phyloP scores from a whole-genome alignment of 2,888 invertebrate genomes.

The Diarsia dahlii region DNA sequence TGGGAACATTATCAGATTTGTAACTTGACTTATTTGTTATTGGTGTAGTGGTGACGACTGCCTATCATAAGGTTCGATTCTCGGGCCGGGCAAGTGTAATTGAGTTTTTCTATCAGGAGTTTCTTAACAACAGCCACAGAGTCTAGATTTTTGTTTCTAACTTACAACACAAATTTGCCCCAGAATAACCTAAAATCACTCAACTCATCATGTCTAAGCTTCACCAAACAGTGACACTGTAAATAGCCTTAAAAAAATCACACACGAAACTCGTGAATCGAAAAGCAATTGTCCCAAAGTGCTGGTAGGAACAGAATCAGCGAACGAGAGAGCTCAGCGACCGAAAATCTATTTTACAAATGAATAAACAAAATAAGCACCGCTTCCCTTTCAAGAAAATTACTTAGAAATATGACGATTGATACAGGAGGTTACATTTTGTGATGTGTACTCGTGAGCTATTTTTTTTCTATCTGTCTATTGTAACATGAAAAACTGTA shows the following conservation, averaged over 20 bases:
- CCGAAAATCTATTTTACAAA: conserved; percentile 75
- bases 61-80: neutral
- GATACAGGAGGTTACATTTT: conserved; percentile 55
- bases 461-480: neutral
- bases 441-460: neutral
- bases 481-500: too few species aligned
- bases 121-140: neutral
- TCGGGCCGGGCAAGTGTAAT: neutral
- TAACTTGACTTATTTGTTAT: neutral
- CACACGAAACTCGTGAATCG: conserved; percentile 32
- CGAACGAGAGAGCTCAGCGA: conserved; percentile 53
- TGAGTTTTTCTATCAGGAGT: neutral
- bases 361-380: conserved; percentile 74
- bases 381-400: conserved; percentile 74
- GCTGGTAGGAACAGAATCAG: conserved; percentile 44
- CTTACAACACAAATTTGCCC: too few species aligned
- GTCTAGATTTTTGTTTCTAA: neutral
- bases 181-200: neutral
- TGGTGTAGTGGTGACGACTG: neutral
- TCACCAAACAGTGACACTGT: neutral
- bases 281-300: conserved; percentile 62
- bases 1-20: neutral
- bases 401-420: conserved; percentile 70
- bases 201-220: neutral
- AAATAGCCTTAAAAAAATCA: conserved; percentile 19